Evolutionary conservation across 2,888 invertebrate species (phyloP), one percentile per base, ranked within the genome.

Genomic region (Esperia sulphurella): DNA sequence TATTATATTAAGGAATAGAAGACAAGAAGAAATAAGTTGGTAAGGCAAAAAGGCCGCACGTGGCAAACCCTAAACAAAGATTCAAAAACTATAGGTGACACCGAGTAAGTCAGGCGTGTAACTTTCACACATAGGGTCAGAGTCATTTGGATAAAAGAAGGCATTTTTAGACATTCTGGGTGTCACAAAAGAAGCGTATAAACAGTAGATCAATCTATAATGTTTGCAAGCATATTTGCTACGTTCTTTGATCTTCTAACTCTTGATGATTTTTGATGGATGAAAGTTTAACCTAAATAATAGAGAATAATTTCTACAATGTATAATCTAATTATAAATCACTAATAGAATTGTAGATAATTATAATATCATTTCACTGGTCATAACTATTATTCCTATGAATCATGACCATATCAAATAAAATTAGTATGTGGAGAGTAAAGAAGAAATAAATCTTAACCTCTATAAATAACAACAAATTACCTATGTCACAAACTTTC

Each of bases 31-130:
- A 54, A 49, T 49, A 54, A 42, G 55, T 51, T 62, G 52, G 63
- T 57, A n/a, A 3, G 3, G 54, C 63, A 59, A 62, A 57, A 61
- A 55, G 55, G 43, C 50, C 62, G 65, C 79, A 75, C 76, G 76
- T 75, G 79, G 63, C 75, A 64, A 48, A 48, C 57, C 62, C 63
- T 58, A 59, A 58, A 62, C 61, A 63, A 63, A 69, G 59, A 68
- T 61, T 65, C 61, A 70, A 71, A 74, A 71, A 69, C 66, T 69
- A 63, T 14, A 59, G 57, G 56, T 49, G 53, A 48, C 52, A 59
- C 21, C 21, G 21, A 52, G 51, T 54, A 58, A 68, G 66, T 66
- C 65, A 72, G 57, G 70, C 70, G 67, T 67, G 65, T 65, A 65
- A 66, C 57, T 61, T n/a, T 35, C n/a, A n/a, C 35, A 35, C 35